These are phyloP conservation scores for Pseudomyrmex pallidus DNA, from an alignment of 1,140 invertebrate species.

Conservation along the genomic window DNA sequence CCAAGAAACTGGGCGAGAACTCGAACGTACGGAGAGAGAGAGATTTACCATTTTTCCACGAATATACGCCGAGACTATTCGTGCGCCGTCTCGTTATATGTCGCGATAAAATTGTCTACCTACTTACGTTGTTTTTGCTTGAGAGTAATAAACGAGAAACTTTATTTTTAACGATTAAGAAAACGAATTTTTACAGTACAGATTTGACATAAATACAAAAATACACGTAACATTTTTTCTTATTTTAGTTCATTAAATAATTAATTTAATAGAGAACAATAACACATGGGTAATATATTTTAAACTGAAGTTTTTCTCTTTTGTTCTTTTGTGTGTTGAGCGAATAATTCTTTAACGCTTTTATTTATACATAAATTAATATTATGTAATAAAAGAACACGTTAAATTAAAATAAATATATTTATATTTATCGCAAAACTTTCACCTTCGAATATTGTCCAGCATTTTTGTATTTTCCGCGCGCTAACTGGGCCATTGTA, in stretches of 20 bases:
- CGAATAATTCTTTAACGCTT: neutral
- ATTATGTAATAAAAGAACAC: too few species aligned
- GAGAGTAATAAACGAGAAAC: neutral
- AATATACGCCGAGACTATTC: conserved; percentile 29
- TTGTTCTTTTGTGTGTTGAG: neutral
- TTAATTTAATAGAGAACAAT: neutral
- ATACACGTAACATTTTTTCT: neutral
- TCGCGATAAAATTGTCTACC: conserved; percentile 40
- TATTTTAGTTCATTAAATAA: neutral
- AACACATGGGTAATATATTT: neutral
- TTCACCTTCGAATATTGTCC: neutral
- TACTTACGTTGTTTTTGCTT: neutral
- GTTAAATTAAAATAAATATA: neutral
- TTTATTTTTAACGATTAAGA: conserved; percentile 23
- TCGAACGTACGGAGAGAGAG: conserved; percentile 6
- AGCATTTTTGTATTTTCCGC: neutral
- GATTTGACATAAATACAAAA: neutral
- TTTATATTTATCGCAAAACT: neutral
- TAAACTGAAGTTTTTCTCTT: neutral
- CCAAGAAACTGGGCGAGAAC: conserved; percentile 41
- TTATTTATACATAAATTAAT: neutral
- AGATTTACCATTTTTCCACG: conserved; percentile 44
- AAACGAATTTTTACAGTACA: neutral
- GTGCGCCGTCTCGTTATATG: conserved; percentile 6
- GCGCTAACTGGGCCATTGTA: neutral